A percentile compares a stretch with the other conserved stretches of the same genome.
Conservation (phyloP, 2,113 vertebrate genomes). For the cat (Felis catus) region F.catus_Fca126_mat1.0 CM031415.1:124290001-124290500, state of each 20-base stretch:
- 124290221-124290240: background rate
- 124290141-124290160: background rate
- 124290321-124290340: background rate
- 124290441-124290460: background rate
- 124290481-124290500: background rate
- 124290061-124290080: background rate
- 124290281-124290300: background rate
- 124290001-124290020: background rate
- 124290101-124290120: background rate
- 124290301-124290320: background rate
- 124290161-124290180: background rate
- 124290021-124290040: accelerated
- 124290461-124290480: background rate
- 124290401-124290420: background rate
- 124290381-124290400: background rate
- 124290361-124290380: background rate
- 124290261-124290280: background rate
- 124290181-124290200: background rate
- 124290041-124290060: background rate
- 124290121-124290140: background rate
- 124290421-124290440: background rate
- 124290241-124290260: background rate
- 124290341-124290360: constrained; percentile 22
- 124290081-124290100: background rate
- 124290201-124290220: background rate